Percentiles rank a stretch among this genome's conserved stretches.
Conservation (phyloP, 2,797 vertebrate species). For the Manis crassicaudata region DNA sequence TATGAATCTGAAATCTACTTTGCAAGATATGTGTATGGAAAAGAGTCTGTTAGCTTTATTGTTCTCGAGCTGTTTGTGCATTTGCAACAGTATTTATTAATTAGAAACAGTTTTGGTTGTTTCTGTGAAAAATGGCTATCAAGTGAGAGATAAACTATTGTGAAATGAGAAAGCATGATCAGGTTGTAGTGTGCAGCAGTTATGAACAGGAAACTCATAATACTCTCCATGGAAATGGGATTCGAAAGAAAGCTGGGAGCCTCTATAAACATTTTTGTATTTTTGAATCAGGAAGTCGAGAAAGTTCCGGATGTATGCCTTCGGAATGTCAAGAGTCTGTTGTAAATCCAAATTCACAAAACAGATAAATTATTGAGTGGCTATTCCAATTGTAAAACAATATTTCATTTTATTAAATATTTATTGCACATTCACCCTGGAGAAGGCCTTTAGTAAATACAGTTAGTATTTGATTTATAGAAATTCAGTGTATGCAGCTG, state of each 20-base stretch:
- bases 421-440: neutral
- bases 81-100: neutral
- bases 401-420: constrained; percentile 69
- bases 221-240: constrained; percentile 62
- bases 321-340: constrained; percentile 71
- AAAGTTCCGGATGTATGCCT: constrained; percentile 71
- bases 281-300: constrained; percentile 68
- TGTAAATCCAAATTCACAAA: constrained; percentile 75
- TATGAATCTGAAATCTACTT: neutral
- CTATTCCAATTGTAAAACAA: constrained; percentile 25
- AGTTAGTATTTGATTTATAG: constrained; percentile 40
- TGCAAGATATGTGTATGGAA: neutral
- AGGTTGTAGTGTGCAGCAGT: neutral
- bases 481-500: neutral
- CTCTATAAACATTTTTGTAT: constrained; percentile 73
- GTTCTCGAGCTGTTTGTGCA: neutral
- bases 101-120: neutral
- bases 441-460: constrained; percentile 53
- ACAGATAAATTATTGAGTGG: constrained; percentile 72
- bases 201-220: neutral
- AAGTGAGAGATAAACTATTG: neutral
- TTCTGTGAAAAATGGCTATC: neutral
- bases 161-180: neutral
- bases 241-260: constrained; percentile 54
- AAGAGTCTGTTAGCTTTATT: neutral